Conservation (phyloP, 2,113 vertebrate species). For the Seriola quinqueradiata region DNA sequence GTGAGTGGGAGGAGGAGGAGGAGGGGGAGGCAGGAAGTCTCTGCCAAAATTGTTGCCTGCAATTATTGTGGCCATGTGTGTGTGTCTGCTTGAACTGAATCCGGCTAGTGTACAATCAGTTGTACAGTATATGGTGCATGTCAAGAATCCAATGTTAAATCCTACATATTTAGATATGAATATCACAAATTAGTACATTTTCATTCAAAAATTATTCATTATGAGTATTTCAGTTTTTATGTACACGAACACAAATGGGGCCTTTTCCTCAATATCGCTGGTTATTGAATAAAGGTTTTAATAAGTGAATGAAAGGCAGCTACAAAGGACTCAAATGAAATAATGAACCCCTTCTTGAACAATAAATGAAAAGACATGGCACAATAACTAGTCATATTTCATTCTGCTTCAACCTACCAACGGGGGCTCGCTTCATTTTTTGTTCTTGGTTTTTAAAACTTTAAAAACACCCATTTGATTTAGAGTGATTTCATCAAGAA, state of each 20-base stretch:
- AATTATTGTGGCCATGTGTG: neutral
- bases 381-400: neutral
- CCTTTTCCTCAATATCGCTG: neutral
- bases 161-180: neutral
- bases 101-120: neutral
- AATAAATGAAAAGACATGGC: slow-evolving; percentile 21
- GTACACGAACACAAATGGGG: neutral
- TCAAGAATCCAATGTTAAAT: neutral
- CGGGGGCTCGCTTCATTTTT: neutral
- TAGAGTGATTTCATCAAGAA: neutral
- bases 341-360: slow-evolving; percentile 21
- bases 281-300: slow-evolving; percentile 5
- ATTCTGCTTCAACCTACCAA: slow-evolving; percentile 2
- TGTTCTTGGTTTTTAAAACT: neutral
- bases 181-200: neutral
- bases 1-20: slow-evolving; percentile 20
- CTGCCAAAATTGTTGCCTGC: slow-evolving; percentile 10
- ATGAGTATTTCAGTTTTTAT: neutral
- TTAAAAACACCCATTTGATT: slow-evolving; percentile 20
- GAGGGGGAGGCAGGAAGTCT: neutral
- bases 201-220: neutral
- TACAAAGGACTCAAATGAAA: slow-evolving; percentile 13
- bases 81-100: neutral
- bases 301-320: slow-evolving; percentile 11
- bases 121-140: neutral